Conservation (phyloP, 2,888 invertebrate genomes). For the Acanthopleura granulata region DNA sequence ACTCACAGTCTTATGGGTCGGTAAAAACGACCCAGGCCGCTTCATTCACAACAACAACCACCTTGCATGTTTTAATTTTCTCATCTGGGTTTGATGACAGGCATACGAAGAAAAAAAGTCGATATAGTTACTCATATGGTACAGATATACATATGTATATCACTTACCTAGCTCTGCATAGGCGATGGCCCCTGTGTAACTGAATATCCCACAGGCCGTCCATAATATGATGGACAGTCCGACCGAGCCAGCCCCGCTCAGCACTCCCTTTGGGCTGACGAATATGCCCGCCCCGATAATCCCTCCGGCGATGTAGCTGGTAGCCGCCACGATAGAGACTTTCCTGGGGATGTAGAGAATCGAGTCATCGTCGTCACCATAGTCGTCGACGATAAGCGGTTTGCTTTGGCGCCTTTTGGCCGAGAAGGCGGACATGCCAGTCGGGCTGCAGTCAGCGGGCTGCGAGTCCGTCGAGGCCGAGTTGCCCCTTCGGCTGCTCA, state of each 20-base stretch:
- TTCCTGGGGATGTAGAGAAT: not conserved
- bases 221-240: conserved; percentile 31
- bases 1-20: too few species aligned
- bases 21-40: too few species aligned
- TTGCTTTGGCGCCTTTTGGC: conserved; percentile 12
- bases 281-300: conserved; percentile 37
- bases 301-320: conserved; percentile 30
- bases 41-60: too few species aligned
- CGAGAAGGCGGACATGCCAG: not conserved
- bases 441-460: not conserved
- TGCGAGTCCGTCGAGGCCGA: not conserved
- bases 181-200: conserved; percentile 30
- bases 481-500: not conserved
- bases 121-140: not conserved
- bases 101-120: too few species aligned
- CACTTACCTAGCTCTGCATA: conserved; percentile 33
- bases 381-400: not conserved
- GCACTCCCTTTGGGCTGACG: conserved; percentile 29
- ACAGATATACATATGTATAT: not conserved
- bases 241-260: conserved; percentile 30
- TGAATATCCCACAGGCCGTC: conserved; percentile 27
- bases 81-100: too few species aligned
- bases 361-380: conserved; percentile 10
- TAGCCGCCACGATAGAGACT: conserved; percentile 18
- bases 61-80: too few species aligned